Evolutionary conservation across 2,797 vertebrate genomes (phyloP).

Genomic region (Ceyx erithaca): DNA sequence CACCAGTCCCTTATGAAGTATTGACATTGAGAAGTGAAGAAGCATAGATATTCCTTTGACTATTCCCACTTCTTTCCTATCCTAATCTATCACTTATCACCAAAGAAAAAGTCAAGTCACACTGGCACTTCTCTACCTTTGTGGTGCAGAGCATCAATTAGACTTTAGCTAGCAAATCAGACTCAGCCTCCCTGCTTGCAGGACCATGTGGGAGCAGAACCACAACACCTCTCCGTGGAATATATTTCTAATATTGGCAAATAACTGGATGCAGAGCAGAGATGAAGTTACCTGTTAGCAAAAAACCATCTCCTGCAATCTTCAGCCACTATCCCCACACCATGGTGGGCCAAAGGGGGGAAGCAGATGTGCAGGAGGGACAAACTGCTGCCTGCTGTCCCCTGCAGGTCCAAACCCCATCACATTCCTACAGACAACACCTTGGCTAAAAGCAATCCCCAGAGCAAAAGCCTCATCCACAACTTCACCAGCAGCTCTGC

Average conservation of each 20-base stretch:
- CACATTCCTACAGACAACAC: not conserved
- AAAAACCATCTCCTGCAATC: not conserved
- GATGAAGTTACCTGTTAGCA: not conserved
- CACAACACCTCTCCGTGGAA: not conserved
- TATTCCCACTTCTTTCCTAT: not conserved
- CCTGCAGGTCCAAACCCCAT: not conserved
- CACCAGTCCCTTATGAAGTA: accelerated
- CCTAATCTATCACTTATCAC: not conserved
- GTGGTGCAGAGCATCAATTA: not conserved
- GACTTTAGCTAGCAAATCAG: not conserved
- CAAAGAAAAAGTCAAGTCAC: not conserved
- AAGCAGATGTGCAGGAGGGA: not conserved
- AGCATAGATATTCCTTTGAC: not conserved
- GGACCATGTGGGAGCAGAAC: not conserved
- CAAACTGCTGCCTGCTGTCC: not conserved
- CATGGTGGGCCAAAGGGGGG: accelerated
- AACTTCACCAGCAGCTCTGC: not conserved
- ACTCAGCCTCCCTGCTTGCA: not conserved
- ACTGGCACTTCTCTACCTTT: not conserved
- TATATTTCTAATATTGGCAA: not conserved
- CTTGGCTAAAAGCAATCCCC: not conserved
- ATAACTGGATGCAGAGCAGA: not conserved
- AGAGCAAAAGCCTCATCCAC: not conserved
- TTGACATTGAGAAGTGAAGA: not conserved
- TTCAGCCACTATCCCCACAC: accelerated